phyloP scores from a whole-genome alignment of 1,140 invertebrate genomes.

The Lepeophtheirus salmonis region DNA sequence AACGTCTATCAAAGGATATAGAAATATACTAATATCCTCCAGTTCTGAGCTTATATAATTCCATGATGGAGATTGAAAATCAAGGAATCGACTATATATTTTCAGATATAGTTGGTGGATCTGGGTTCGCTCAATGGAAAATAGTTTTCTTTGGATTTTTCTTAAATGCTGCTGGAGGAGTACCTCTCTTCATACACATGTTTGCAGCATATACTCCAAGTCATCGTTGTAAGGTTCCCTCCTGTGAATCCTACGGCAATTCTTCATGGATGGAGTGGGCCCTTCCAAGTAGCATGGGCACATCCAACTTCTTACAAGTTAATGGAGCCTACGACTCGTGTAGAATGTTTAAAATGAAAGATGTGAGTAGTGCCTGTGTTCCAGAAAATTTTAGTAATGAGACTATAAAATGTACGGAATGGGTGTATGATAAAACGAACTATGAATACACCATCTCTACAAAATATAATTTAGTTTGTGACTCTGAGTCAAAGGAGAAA shows the following conservation, averaged over 20 bases:
- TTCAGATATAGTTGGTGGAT: constrained; percentile 1
- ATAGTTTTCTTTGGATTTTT: background rate
- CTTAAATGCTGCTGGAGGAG: background rate
- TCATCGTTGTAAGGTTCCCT: constrained; percentile 1
- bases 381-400: background rate
- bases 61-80: background rate
- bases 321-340: background rate
- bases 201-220: background rate
- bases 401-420: background rate
- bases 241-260: background rate
- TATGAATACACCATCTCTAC: constrained; percentile 1
- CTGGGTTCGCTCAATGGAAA: background rate
- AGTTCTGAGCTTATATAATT: background rate
- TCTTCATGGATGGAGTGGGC: background rate
- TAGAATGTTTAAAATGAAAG: background rate
- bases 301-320: background rate
- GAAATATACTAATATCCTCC: no score
- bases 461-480: constrained; percentile 3
- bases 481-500: background rate
- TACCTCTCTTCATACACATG: constrained; percentile 11
- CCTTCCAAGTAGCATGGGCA: background rate
- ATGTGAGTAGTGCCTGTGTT: background rate
- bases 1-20: no score
- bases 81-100: constrained; percentile 5
- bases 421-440: background rate